These are phyloP conservation scores for Melanostoma mellinum DNA, from an alignment of 2,888 invertebrate genomes.

Conservation along the genomic window DNA sequence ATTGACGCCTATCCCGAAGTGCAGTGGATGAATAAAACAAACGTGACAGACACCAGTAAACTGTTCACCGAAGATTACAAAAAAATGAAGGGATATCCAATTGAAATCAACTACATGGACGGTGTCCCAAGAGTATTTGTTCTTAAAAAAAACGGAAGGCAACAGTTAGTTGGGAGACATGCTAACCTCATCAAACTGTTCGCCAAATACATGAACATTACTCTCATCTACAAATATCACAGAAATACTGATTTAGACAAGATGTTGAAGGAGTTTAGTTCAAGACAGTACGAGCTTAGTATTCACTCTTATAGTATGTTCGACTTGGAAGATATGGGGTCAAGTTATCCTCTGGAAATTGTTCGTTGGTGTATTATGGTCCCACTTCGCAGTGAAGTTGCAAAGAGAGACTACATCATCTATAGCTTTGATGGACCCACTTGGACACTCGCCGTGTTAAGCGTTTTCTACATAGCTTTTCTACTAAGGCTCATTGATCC, in stretches of 20 bases:
- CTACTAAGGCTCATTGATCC: constrained; percentile 76
- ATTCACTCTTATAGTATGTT: constrained; percentile 54
- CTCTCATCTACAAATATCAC: constrained; percentile 20
- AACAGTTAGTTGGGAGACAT: constrained; percentile 41
- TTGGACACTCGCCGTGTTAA: constrained; percentile 75
- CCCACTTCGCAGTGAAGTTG: constrained; percentile 78
- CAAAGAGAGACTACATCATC: constrained; percentile 78
- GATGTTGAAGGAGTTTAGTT: constrained; percentile 25
- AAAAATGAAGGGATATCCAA: constrained; percentile 21
- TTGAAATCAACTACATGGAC: constrained; percentile 40
- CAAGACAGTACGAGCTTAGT: constrained; percentile 19
- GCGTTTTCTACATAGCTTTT: constrained; percentile 77
- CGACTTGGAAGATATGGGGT: constrained; percentile 44
- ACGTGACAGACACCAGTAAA: constrained; percentile 5
- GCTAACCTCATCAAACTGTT: constrained; percentile 44
- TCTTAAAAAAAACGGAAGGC: not conserved
- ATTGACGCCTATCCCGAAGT: constrained; percentile 35
- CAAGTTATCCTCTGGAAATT: constrained; percentile 77
- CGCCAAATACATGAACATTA: constrained; percentile 50
- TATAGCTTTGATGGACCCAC: constrained; percentile 78
- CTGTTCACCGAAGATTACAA: constrained; percentile 13
- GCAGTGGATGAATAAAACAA: constrained; percentile 46
- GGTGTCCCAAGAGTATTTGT: constrained; percentile 46
- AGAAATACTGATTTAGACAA: constrained; percentile 32
- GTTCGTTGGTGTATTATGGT: constrained; percentile 79